Conservation (phyloP, 1,140 invertebrate genomes). For the Procambarus clarkii region DNA sequence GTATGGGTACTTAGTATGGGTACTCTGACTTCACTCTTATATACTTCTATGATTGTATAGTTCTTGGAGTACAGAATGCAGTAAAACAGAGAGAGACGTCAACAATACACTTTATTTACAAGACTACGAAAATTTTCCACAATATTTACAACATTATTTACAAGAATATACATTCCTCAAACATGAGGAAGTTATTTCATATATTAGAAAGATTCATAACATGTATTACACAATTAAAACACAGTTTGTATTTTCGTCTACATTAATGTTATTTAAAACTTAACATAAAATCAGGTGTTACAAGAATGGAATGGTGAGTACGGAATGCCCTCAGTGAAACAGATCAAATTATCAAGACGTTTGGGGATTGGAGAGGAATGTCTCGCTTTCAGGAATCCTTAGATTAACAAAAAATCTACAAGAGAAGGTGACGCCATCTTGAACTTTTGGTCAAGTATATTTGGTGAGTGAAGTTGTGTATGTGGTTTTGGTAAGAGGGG, state of each 20-base stretch:
- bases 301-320: constrained; percentile 63
- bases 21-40: too few relatives aligned
- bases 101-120: constrained; percentile 66
- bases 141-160: constrained; percentile 63
- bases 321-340: constrained; percentile 55
- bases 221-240: constrained; percentile 37
- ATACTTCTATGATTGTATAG: too few relatives aligned
- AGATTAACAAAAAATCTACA: constrained; percentile 13
- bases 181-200: constrained; percentile 46
- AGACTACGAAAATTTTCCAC: constrained; percentile 63
- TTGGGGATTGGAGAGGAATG: constrained; percentile 42
- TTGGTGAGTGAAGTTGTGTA: background rate
- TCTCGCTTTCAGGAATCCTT: constrained; percentile 4
- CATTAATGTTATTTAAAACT: constrained; percentile 60
- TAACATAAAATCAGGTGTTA: constrained; percentile 47
- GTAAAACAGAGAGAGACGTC: constrained; percentile 12
- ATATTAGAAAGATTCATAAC: constrained; percentile 60
- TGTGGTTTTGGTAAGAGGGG: too few relatives aligned
- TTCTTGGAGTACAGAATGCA: background rate
- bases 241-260: constrained; percentile 17
- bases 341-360: background rate
- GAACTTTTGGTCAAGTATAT: background rate
- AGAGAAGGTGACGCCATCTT: background rate
- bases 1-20: too few relatives aligned
- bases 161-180: constrained; percentile 59